Evolutionary conservation across 2,113 vertebrate species (phyloP).

Genomic region (Anhinga anhinga): DNA sequence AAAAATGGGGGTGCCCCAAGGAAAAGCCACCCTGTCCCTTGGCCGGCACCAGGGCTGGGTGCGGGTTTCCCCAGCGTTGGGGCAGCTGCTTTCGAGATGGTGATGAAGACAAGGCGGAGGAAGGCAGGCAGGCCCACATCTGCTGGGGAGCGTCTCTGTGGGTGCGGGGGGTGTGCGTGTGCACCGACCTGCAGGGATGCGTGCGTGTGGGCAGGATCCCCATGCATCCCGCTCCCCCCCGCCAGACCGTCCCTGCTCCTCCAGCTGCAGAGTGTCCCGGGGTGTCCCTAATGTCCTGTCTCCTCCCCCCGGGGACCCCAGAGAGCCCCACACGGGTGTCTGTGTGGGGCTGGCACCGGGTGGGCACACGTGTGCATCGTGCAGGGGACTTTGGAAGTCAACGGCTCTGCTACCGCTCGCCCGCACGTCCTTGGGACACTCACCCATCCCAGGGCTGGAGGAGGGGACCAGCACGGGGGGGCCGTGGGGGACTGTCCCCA

Average conservation of each 20-base stretch:
- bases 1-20: not conserved
- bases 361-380: rapidly evolving
- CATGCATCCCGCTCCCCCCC: too few species aligned
- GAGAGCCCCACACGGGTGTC: not conserved
- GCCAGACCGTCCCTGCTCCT: too few species aligned
- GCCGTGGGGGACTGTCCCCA: too few species aligned
- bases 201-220: too few species aligned
- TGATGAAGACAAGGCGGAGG: not conserved
- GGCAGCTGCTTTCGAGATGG: not conserved
- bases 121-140: not conserved
- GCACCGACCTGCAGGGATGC: not conserved
- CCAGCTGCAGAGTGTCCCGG: not conserved
- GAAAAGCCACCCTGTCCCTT: not conserved
- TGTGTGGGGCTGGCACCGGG: not conserved
- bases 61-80: not conserved
- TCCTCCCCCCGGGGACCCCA: not conserved
- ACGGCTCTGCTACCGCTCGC: not conserved
- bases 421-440: not conserved
- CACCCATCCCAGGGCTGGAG: not conserved
- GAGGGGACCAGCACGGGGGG: not conserved
- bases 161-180: not conserved
- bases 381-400: not conserved
- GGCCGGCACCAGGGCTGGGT: not conserved
- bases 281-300: too few species aligned
- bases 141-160: not conserved